Evolutionary conservation across 2,888 invertebrate species (phyloP), one percentile per base, ranked within the genome.

Genomic region (Maniola hyperantus): DNA sequence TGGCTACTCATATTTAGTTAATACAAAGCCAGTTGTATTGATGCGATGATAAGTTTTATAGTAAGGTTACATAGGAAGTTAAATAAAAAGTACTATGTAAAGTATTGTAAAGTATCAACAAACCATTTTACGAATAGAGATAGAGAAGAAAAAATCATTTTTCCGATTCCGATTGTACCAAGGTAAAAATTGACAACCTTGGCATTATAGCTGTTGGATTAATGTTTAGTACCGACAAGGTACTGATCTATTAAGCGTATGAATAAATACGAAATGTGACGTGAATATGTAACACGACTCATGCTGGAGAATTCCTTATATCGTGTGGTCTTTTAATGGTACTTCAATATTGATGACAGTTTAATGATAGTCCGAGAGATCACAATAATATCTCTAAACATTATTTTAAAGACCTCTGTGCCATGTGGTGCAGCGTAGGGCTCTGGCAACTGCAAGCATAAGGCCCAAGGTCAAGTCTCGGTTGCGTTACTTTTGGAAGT

Each of bases 221-320:
- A 58, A 46, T 15, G 46, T 46, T 59, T 46, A 46, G n/a, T 59
- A 59, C 59, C 59, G 59, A 33, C 59, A 59, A 59, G 59, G 59
- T 59, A 51, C 53, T n/a, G 44, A 53, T 62, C 53, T 26, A 53
- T 54, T 62, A 62, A 39, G 33, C 42, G 62, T 62, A 54, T 62
- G 62, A 62, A 62, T 62, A 53, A 62, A 51, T 44, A 51, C 20
- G 61, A 61, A 36, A 61, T 61, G 62, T 53, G 62, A 62, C 26
- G 42, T 39, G 53, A 44, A 53, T 53, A 62, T 62, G 39, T 62
- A 54, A 62, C 53, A 62, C 53, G 62, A 62, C 62, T 36, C 11
- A 20, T 10, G 39, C 44, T 46, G 33, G 15, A 44, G 62, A 62
- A 62, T 51, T 33, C 26, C 33, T 53, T 62, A 20, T 62, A 33